Evolutionary conservation across 2,888 invertebrate species (phyloP).

Genomic region (Eilema depressum): DNA sequence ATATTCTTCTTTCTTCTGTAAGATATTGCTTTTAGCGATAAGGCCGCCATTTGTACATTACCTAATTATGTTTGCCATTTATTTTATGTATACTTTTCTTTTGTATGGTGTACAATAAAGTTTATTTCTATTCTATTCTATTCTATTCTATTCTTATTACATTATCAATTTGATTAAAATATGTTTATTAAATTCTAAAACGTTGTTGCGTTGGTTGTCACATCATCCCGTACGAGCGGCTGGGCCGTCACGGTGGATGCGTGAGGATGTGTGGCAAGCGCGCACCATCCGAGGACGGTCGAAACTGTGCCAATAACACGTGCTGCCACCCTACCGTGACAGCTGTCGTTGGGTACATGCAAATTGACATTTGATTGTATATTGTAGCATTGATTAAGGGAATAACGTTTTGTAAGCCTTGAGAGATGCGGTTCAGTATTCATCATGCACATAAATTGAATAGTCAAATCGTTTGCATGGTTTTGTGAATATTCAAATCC

Average conservation of each 20-base stretch:
- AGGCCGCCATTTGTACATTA: too few species aligned
- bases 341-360: conserved; percentile 14
- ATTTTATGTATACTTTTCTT: too few species aligned
- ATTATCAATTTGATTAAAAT: too few species aligned
- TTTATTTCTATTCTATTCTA: too few species aligned
- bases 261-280: conserved; percentile 73
- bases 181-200: not conserved
- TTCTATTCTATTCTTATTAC: too few species aligned
- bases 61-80: too few species aligned
- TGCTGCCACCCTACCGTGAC: conserved; percentile 51
- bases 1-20: too few species aligned
- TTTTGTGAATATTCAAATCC: too few species aligned
- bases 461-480: not conserved
- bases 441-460: not conserved
- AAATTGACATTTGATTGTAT: conserved; percentile 17
- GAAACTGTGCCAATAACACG: conserved; percentile 67
- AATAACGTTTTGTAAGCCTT: not conserved
- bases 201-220: not conserved
- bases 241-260: conserved; percentile 63
- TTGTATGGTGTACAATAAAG: too few species aligned
- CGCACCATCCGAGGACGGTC: conserved; percentile 54
- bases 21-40: too few species aligned
- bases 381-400: conserved; percentile 2
- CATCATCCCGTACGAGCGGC: conserved; percentile 39
- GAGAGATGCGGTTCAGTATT: not conserved